Evolutionary conservation across 1,140 invertebrate genomes (phyloP).

Genomic region (Caenorhabditis tropicalis): DNA sequence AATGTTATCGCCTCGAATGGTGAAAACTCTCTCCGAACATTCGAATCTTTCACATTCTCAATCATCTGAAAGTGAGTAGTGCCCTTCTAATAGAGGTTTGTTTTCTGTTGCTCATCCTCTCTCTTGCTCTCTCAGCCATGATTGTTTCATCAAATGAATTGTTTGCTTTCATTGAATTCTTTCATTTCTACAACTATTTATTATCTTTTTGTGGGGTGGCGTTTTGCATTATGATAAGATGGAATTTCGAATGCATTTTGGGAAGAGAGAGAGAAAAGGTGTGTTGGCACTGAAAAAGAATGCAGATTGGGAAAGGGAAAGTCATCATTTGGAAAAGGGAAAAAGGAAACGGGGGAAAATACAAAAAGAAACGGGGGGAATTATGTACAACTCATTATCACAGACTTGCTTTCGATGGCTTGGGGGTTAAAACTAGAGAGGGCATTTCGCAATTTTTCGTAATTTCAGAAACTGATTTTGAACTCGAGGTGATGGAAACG

Average conservation of each 20-base stretch:
- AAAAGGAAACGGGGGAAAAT: not conserved
- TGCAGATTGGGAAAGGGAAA: not conserved
- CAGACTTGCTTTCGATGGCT: constrained; percentile 30
- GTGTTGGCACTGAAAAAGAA: not conserved
- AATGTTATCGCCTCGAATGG: constrained; percentile 78
- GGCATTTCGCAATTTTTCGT: too few relatives aligned
- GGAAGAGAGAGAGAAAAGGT: not conserved
- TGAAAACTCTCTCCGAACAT: constrained; percentile 67
- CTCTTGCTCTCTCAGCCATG: not conserved
- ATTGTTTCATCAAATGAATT: not conserved
- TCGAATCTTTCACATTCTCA: constrained; percentile 46
- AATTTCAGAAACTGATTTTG: too few relatives aligned
- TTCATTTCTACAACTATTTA: constrained; percentile 9
- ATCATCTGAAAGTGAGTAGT: constrained; percentile 5
- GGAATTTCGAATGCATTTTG: not conserved
- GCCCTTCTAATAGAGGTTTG: not conserved
- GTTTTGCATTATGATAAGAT: constrained; percentile 16
- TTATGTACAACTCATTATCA: constrained; percentile 43
- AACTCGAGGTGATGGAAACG: too few relatives aligned
- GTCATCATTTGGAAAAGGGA: not conserved
- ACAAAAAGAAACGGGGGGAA: not conserved
- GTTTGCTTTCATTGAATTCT: not conserved
- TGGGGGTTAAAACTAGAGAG: not conserved
- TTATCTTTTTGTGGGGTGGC: not conserved
- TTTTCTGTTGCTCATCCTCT: not conserved